Conservation (phyloP, 2,888 invertebrate species). For the Frankliniella intonsa region DNA sequence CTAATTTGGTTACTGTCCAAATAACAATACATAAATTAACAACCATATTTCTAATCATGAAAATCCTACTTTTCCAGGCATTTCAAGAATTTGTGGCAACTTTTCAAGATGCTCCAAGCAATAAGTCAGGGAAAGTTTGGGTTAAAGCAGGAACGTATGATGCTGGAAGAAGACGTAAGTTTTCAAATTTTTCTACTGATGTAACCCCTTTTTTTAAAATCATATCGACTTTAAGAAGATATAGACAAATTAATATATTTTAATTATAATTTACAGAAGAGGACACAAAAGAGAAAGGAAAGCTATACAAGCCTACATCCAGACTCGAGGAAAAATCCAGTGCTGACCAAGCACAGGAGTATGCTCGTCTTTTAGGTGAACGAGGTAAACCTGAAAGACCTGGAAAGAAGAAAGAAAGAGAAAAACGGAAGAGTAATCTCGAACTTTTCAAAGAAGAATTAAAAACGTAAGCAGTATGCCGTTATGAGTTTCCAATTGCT, state of each 20-base stretch:
- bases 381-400: constrained; percentile 56
- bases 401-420: constrained; percentile 66
- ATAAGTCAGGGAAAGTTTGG: constrained; percentile 83
- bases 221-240: not conserved
- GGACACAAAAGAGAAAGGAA: constrained; percentile 82
- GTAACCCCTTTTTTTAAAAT: constrained; percentile 29
- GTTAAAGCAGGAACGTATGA: constrained; percentile 97
- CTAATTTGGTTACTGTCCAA: not conserved
- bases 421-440: constrained; percentile 93
- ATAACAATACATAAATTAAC: constrained; percentile 15
- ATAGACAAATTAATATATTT: not conserved
- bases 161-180: constrained; percentile 83
- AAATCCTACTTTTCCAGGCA: constrained; percentile 53
- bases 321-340: constrained; percentile 59
- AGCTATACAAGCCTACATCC: constrained; percentile 87
- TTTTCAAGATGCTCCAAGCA: constrained; percentile 81
- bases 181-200: too few species aligned
- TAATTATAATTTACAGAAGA: constrained; percentile 58
- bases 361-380: constrained; percentile 60
- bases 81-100: constrained; percentile 97
- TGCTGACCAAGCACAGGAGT: constrained; percentile 65
- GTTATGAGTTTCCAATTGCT: constrained; percentile 26
- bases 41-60: not conserved
- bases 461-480: constrained; percentile 64
- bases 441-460: constrained; percentile 98